These are phyloP conservation scores for Lycodopsis pacificus DNA, from an alignment of 2,797 vertebrate genomes.

Conservation along the genomic window DNA sequence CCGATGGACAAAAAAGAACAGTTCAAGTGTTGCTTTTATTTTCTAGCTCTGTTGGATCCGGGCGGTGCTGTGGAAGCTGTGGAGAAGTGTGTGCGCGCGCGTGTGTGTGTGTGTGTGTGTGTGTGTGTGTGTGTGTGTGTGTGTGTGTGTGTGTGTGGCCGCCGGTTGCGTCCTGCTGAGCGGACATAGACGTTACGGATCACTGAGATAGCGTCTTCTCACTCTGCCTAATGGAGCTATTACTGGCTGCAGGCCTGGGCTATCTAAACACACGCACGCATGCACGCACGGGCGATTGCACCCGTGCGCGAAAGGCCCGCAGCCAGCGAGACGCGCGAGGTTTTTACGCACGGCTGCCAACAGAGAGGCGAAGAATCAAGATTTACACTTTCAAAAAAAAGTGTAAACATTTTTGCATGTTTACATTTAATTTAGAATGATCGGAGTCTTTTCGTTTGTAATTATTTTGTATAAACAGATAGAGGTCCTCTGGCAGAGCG, in stretches of 20 bases:
- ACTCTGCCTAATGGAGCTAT: constrained; percentile 77
- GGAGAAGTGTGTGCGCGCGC: background rate
- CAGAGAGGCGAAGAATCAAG: background rate
- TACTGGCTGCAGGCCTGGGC: constrained; percentile 64
- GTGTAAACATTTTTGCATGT: background rate
- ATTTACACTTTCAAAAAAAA: background rate
- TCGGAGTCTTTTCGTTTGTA: background rate
- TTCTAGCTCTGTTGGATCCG: background rate
- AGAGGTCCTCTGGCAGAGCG: background rate
- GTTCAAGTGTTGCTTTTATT: too few species aligned
- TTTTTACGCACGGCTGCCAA: constrained; percentile 23
- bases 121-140: background rate
- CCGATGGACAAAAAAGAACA: background rate
- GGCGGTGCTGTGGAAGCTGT: background rate
- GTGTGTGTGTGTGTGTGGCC: constrained; percentile 29
- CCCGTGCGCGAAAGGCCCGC: background rate
- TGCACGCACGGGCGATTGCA: too few species aligned
- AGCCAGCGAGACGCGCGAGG: constrained; percentile 1
- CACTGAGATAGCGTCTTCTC: constrained; percentile 68
- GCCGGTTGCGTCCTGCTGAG: constrained; percentile 11
- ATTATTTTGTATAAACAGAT: background rate
- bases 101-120: background rate
- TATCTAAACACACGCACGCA: constrained; percentile 60
- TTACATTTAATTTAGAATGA: background rate
- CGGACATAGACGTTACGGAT: constrained; percentile 70